These are phyloP conservation scores for Autographa pulchrina DNA, from an alignment of 2,888 invertebrate species.

Conservation along the genomic window DNA sequence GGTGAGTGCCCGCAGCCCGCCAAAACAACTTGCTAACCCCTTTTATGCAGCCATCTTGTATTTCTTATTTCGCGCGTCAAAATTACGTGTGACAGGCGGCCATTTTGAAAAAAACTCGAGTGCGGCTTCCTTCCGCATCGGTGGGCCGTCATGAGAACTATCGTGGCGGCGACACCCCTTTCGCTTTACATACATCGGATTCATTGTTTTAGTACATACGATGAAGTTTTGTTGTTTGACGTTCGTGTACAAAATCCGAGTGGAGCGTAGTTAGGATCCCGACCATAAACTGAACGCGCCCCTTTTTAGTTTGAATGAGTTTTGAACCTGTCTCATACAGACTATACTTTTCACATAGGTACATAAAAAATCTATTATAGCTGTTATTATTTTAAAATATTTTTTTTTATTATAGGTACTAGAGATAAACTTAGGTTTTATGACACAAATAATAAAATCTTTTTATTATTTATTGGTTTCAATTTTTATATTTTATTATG, in stretches of 20 bases:
- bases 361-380: too few relatives aligned
- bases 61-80: slow-evolving; percentile 80
- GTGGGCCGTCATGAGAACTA: slow-evolving; percentile 86
- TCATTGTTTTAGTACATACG: slow-evolving; percentile 88
- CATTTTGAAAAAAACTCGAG: slow-evolving; percentile 88
- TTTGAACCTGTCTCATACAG: slow-evolving; percentile 11
- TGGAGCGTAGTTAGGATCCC: slow-evolving; percentile 64
- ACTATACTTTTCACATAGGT: not conserved
- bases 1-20: slow-evolving; percentile 56
- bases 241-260: slow-evolving; percentile 73
- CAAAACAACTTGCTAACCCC: slow-evolving; percentile 73
- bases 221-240: slow-evolving; percentile 83
- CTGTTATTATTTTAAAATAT: too few relatives aligned
- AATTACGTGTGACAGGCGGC: slow-evolving; percentile 85
- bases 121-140: slow-evolving; percentile 88
- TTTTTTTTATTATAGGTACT: too few relatives aligned
- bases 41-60: slow-evolving; percentile 84
- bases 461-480: too few relatives aligned
- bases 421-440: too few relatives aligned
- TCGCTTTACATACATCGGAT: slow-evolving; percentile 85
- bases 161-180: slow-evolving; percentile 84
- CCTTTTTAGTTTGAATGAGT: slow-evolving; percentile 51
- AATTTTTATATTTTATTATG: too few relatives aligned
- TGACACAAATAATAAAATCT: too few relatives aligned
- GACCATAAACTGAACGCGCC: slow-evolving; percentile 65